phyloP scores from a whole-genome alignment of 2,113 vertebrate genomes.

The Electrona antarctica region DNA sequence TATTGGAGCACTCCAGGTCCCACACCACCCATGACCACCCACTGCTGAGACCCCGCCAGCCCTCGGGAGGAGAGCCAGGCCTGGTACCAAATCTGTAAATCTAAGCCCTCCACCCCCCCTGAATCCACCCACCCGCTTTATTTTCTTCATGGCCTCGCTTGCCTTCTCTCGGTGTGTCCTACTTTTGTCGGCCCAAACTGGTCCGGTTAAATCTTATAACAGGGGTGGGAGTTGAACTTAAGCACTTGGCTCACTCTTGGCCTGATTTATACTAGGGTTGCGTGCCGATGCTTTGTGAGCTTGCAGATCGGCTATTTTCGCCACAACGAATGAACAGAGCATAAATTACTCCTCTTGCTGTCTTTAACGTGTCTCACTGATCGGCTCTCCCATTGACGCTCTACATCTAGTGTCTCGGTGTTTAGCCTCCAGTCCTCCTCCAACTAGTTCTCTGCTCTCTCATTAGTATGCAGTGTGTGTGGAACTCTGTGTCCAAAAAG shows the following conservation, averaged over 20 bases:
- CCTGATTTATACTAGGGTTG: not conserved
- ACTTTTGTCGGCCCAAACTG: slow-evolving; percentile 45
- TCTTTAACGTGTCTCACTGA: not conserved
- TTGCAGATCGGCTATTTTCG: too few relatives aligned
- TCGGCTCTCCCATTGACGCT: slow-evolving; percentile 5
- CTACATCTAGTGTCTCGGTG: slow-evolving; percentile 2
- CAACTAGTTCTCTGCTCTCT: not conserved
- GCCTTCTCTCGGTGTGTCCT: slow-evolving; percentile 48
- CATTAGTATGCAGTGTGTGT: slow-evolving; percentile 21
- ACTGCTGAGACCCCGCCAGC: slow-evolving; percentile 33
- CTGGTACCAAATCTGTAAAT: slow-evolving; percentile 25
- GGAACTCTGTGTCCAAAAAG: not conserved
- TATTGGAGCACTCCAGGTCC: slow-evolving; percentile 52
- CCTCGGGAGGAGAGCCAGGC: slow-evolving; percentile 33
- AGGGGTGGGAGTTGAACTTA: slow-evolving; percentile 8
- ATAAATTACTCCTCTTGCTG: not conserved
- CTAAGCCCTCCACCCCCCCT: slow-evolving; percentile 20
- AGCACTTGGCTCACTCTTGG: slow-evolving; percentile 13
- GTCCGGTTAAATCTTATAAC: slow-evolving; percentile 49
- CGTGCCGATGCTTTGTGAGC: too few relatives aligned
- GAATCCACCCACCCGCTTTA: slow-evolving; percentile 1
- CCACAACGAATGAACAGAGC: too few relatives aligned
- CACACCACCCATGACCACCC: slow-evolving; percentile 41
- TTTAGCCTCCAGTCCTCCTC: slow-evolving; percentile 4
- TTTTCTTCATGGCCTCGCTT: not conserved